phyloP scores from a whole-genome alignment of 1,140 invertebrate genomes.

The Aethina tumida region DNA sequence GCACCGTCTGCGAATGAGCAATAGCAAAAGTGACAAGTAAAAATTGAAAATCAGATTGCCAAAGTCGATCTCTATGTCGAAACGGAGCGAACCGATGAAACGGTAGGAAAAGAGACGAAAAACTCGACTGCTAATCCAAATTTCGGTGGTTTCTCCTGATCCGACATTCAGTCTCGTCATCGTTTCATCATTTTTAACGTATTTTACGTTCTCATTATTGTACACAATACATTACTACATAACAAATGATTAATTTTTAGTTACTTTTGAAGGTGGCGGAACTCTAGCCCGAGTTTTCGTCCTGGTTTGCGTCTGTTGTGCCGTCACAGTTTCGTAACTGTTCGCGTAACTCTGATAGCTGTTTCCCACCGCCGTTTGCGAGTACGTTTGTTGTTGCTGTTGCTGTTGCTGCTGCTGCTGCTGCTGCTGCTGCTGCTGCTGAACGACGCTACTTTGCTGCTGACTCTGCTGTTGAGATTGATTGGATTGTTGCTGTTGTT shows the following conservation, averaged over 20 bases:
- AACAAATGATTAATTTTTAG: constrained; percentile 8
- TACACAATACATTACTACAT: background rate
- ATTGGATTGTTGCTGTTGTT: background rate
- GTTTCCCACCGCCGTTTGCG: background rate
- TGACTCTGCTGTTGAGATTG: constrained; percentile 5
- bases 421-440: constrained; percentile 11
- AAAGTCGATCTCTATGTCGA: constrained; percentile 2
- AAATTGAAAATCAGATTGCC: constrained; percentile 14
- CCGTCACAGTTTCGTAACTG: constrained; percentile 18
- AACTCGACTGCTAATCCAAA: constrained; percentile 3
- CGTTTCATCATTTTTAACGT: constrained; percentile 15
- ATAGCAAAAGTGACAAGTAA: too few species aligned
- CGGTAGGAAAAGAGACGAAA: constrained; percentile 7
- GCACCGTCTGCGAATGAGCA: too few species aligned
- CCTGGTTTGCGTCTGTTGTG: constrained; percentile 37
- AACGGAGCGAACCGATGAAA: constrained; percentile 4
- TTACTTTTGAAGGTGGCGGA: constrained; percentile 80
- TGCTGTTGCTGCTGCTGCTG: constrained; percentile 15
- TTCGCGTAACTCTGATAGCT: constrained; percentile 7
- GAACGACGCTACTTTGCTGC: constrained; percentile 3
- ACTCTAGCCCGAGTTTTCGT: constrained; percentile 66
- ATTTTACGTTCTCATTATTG: constrained; percentile 3
- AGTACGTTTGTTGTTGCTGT: constrained; percentile 8
- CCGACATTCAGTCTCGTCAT: constrained; percentile 20
- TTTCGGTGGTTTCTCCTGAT: background rate